Conservation (phyloP, 2,113 vertebrate species). For the Podocnemis expansa region DNA sequence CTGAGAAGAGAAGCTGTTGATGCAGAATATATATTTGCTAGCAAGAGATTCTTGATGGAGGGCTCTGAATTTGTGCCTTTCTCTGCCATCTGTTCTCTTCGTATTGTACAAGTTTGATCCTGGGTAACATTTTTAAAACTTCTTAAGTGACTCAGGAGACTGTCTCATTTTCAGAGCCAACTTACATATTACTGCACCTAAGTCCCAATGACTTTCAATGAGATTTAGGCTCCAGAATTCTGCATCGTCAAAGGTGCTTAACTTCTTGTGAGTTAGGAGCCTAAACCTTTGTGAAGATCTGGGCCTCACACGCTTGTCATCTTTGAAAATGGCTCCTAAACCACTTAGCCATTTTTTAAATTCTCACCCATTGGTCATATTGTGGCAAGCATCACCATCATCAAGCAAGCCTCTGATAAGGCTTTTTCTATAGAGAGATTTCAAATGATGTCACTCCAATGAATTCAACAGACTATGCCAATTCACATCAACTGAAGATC, state of each 20-base stretch:
- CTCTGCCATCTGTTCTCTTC: neutral
- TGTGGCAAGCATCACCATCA: neutral
- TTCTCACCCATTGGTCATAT: neutral
- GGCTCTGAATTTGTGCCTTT: neutral
- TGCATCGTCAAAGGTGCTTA: neutral
- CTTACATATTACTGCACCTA: neutral
- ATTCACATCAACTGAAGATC: neutral
- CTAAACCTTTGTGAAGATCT: neutral
- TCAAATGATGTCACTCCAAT: neutral
- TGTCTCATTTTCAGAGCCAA: neutral
- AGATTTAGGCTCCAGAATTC: neutral
- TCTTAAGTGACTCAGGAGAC: neutral
- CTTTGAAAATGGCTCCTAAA: neutral
- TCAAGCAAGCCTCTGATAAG: neutral
- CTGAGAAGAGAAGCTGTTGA: neutral
- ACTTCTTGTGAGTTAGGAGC: neutral
- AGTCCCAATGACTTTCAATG: neutral
- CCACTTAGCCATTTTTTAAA: neutral
- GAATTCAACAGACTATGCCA: neutral
- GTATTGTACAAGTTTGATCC: neutral
- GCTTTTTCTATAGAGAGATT: neutral
- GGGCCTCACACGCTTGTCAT: neutral
- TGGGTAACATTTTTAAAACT: neutral
- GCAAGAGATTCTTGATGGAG: neutral
- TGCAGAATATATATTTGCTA: neutral